Percentiles rank a stretch among this genome's conserved stretches.
These are phyloP conservation scores for Girardinichthys multiradiatus DNA, from an alignment of 2,113 vertebrate species.

Conservation along the genomic window DNA sequence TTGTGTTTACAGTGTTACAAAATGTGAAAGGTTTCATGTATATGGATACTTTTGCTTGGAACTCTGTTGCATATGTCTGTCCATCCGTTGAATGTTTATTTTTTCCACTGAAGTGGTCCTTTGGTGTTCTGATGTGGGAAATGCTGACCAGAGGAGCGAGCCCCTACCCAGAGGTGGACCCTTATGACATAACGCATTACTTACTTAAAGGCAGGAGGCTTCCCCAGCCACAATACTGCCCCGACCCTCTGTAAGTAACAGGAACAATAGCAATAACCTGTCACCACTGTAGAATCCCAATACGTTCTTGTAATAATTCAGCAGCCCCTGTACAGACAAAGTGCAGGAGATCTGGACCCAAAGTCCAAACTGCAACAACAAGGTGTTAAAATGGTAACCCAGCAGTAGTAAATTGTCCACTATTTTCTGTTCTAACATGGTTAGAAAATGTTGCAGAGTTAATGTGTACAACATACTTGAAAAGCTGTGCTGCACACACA, in stretches of 20 bases:
- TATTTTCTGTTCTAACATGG: slow-evolving; percentile 32
- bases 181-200: slow-evolving; percentile 91
- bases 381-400: slow-evolving; percentile 30
- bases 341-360: background rate
- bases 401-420: slow-evolving; percentile 46
- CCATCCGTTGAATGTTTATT: background rate
- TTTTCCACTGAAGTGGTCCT: slow-evolving; percentile 88
- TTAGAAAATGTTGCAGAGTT: slow-evolving; percentile 52
- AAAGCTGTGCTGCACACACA: background rate
- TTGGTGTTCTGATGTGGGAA: slow-evolving; percentile 96
- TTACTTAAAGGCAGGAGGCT: slow-evolving; percentile 89
- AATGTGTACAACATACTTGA: slow-evolving; percentile 50
- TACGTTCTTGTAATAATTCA: background rate
- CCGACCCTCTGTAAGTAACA: slow-evolving; percentile 88
- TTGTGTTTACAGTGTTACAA: too few species aligned
- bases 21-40: too few species aligned
- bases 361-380: slow-evolving; percentile 38
- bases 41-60: too few species aligned
- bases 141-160: slow-evolving; percentile 94
- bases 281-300: background rate
- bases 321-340: background rate
- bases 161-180: slow-evolving; percentile 90
- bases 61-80: background rate
- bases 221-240: slow-evolving; percentile 92
- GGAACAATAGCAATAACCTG: background rate